A percentile compares a stretch with the other conserved stretches of the same genome.
Evolutionary conservation across 2,113 vertebrate species (phyloP).

Genomic region (Todiramphus saurophagus): DNA sequence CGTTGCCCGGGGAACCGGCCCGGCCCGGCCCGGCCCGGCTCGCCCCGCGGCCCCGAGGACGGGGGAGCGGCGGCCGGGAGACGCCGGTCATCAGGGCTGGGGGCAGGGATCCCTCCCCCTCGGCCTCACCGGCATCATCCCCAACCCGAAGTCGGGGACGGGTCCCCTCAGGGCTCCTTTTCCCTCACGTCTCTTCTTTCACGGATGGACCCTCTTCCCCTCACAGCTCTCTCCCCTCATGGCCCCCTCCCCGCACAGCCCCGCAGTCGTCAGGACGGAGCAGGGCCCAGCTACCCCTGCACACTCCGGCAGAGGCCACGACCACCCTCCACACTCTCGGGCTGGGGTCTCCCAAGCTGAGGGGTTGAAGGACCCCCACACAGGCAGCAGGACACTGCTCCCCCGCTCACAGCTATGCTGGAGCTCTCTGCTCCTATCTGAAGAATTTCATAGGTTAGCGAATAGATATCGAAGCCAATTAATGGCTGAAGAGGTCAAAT

Average conservation of each 20-base stretch:
- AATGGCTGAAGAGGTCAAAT: background rate
- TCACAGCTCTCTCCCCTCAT: background rate
- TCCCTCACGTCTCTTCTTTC: background rate
- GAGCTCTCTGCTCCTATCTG: background rate
- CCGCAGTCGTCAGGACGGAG: background rate
- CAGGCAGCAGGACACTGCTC: background rate
- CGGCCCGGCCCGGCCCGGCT: background rate
- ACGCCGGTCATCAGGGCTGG: background rate
- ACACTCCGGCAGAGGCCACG: accelerated
- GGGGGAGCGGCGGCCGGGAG: background rate
- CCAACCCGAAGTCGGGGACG: background rate
- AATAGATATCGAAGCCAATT: background rate
- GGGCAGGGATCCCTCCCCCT: background rate
- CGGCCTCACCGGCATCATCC: background rate
- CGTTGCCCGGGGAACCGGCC: no score
- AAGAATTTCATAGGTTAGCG: background rate
- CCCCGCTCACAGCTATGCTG: background rate
- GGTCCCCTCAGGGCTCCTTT: background rate
- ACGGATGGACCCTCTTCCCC: no score
- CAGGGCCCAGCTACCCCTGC: background rate
- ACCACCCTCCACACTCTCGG: accelerated
- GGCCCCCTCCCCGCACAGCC: background rate
- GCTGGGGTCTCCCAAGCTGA: no score
- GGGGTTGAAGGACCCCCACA: background rate
- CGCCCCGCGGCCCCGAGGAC: background rate